Percentiles rank a stretch among this genome's conserved stretches.
Evolutionary conservation across 1,140 invertebrate genomes (phyloP).

Genomic region (Drosophila pallidifrons): DNA sequence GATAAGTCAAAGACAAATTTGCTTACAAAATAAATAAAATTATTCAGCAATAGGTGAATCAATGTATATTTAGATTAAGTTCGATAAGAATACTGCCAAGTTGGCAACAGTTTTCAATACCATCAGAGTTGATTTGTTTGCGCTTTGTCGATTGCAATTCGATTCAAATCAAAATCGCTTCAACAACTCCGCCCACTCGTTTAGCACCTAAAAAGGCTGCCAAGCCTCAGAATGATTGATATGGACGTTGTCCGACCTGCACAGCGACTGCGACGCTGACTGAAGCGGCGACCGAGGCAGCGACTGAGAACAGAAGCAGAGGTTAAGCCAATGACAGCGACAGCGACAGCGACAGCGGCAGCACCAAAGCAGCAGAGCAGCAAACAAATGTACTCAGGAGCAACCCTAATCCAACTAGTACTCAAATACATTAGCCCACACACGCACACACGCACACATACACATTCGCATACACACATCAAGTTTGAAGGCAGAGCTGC

Average conservation of each 20-base stretch:
- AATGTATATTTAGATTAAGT: too few species aligned
- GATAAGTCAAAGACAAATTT: too few species aligned
- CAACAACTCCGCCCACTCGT: conserved; percentile 21
- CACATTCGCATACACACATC: conserved; percentile 26
- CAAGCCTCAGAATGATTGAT: conserved; percentile 59
- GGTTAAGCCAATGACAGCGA: background rate
- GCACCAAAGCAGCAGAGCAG: conserved; percentile 19
- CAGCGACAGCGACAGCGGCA: background rate
- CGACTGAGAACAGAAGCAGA: background rate
- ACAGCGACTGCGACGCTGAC: conserved; percentile 2
- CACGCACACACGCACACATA: conserved; percentile 12
- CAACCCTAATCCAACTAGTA: conserved; percentile 74
- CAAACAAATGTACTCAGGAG: conserved; percentile 64
- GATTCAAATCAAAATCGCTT: background rate
- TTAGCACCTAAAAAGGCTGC: conserved; percentile 31
- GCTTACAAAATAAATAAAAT: too few species aligned
- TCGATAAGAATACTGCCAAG: background rate
- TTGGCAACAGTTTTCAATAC: background rate
- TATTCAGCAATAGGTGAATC: too few species aligned
- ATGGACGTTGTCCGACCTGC: conserved; percentile 66
- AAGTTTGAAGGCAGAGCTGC: conserved; percentile 33
- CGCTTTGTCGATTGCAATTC: background rate
- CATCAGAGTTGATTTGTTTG: background rate
- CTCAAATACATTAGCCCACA: conserved; percentile 57
- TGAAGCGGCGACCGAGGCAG: background rate